A percentile compares a stretch with the other conserved stretches of the same genome.
Evolutionary conservation across 1,140 invertebrate species (phyloP).

Genomic region (Trichoplusia ni): DNA sequence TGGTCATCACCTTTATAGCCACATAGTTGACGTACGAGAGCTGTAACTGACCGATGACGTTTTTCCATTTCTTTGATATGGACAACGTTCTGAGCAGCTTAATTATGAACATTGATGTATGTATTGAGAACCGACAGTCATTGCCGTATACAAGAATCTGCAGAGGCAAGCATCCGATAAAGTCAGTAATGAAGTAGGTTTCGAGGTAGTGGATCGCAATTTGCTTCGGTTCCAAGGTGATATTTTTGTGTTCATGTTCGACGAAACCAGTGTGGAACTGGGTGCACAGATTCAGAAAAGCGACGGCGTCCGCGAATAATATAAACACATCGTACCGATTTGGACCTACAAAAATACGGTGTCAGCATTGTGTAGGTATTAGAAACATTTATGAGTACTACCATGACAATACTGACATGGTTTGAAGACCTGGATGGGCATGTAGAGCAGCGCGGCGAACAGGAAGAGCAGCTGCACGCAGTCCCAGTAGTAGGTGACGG

Average conservation of each 20-base stretch:
- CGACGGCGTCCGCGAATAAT: slow-evolving; percentile 40
- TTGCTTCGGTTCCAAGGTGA: slow-evolving; percentile 33
- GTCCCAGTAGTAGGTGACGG: slow-evolving; percentile 51
- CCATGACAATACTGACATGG: slow-evolving; percentile 36
- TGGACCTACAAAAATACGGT: slow-evolving; percentile 41
- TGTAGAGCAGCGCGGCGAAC: slow-evolving; percentile 36
- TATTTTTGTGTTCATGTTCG: slow-evolving; percentile 41
- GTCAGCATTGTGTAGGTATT: neutral
- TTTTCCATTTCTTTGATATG: slow-evolving; percentile 32
- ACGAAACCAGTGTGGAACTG: slow-evolving; percentile 50
- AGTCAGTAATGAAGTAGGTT: slow-evolving; percentile 37
- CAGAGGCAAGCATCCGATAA: slow-evolving; percentile 46
- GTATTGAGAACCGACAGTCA: slow-evolving; percentile 38
- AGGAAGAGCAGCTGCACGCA: slow-evolving; percentile 28
- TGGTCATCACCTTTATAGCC: slow-evolving; percentile 23
- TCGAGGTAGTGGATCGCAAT: slow-evolving; percentile 42
- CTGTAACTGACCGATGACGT: slow-evolving; percentile 36
- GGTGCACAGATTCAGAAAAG: slow-evolving; percentile 36
- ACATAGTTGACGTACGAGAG: slow-evolving; percentile 43
- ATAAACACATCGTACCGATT: slow-evolving; percentile 41
- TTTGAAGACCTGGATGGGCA: slow-evolving; percentile 51
- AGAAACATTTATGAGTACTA: neutral
- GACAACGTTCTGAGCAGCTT: slow-evolving; percentile 41
- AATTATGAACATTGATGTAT: slow-evolving; percentile 44
- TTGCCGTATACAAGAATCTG: slow-evolving; percentile 39